phyloP scores from a whole-genome alignment of 1,140 invertebrate genomes.

The Asobara japonica region DNA sequence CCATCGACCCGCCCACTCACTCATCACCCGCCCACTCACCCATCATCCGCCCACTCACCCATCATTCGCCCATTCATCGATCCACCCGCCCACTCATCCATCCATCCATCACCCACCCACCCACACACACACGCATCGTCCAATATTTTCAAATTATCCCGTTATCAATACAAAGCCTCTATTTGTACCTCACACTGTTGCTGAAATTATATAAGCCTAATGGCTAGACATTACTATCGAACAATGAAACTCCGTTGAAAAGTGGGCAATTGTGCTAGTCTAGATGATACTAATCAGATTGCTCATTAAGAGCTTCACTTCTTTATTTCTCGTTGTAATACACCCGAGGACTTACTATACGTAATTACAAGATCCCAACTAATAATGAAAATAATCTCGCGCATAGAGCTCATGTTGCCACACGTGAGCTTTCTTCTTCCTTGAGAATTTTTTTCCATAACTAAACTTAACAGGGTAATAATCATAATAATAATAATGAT shows the following conservation, averaged over 20 bases:
- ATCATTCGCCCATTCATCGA: no score
- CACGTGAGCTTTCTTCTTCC: neutral
- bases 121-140: no score
- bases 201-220: neutral
- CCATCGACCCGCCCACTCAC: no score
- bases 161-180: no score
- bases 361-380: neutral
- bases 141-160: no score
- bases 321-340: conserved; percentile 2
- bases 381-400: conserved; percentile 3
- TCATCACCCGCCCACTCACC: no score
- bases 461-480: neutral
- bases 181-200: neutral
- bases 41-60: no score
- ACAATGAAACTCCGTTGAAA: neutral
- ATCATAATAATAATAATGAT: neutral
- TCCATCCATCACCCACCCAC: no score
- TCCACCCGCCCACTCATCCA: no score
- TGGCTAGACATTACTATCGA: neutral
- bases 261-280: neutral
- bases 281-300: neutral
- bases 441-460: neutral
- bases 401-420: neutral
- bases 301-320: neutral
- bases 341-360: neutral